phyloP scores from a whole-genome alignment of 2,797 vertebrate species.

The Tenualosa thibaudeaui region DNA sequence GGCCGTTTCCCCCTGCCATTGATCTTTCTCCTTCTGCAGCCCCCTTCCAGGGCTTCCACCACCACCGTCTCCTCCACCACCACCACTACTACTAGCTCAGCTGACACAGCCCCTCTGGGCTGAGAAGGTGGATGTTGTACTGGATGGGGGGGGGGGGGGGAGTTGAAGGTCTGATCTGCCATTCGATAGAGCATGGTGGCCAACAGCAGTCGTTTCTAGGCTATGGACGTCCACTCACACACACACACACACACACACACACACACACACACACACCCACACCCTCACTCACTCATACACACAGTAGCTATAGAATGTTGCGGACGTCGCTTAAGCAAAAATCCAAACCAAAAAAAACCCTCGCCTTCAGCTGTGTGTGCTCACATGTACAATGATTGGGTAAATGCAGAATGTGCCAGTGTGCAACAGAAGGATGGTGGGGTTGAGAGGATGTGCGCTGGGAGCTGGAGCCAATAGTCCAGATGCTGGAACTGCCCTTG shows the following conservation, averaged over 20 bases:
- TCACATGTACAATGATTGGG: background rate
- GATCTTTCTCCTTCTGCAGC: constrained; percentile 78
- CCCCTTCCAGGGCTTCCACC: constrained; percentile 10
- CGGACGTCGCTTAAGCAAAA: background rate
- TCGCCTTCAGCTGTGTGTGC: background rate
- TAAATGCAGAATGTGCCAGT: background rate
- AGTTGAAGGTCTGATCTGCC: constrained; percentile 76
- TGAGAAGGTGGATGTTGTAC: constrained; percentile 57
- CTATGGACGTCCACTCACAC: background rate
- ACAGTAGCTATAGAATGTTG: background rate
- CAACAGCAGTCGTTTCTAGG: background rate
- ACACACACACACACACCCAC: background rate
- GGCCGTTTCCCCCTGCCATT: constrained; percentile 85
- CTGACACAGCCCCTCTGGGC: constrained; percentile 80
- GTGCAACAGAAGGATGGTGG: background rate
- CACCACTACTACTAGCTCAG: constrained; percentile 68
- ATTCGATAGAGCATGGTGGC: constrained; percentile 51
- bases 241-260: background rate
- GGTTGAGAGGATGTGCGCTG: constrained; percentile 23
- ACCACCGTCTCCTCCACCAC: constrained; percentile 68
- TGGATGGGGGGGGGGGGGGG: constrained; percentile 62
- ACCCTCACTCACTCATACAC: background rate
- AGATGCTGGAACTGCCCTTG: background rate
- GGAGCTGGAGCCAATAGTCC: constrained; percentile 29
- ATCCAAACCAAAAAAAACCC: background rate